Base-by-base conservation (phyloP, 1,140 invertebrate species). In the Meloidogyne hapla region DNA sequence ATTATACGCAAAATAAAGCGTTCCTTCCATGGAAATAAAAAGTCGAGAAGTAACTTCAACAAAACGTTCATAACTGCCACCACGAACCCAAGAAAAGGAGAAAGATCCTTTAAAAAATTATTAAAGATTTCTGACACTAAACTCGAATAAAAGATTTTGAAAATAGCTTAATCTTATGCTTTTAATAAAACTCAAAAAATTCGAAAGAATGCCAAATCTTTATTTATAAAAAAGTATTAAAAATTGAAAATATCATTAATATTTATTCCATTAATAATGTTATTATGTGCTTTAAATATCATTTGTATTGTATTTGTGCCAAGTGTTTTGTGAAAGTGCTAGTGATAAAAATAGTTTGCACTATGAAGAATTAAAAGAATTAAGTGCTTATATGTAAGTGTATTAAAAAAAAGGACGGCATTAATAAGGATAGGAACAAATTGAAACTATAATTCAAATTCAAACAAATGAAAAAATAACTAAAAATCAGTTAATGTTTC, bases 11-110 rank as follows among this genome's bases (percentile, higher is more conserved):
- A 82, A 82, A 64, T 83, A 78, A n/a, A 82, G 62, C 21, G 81
- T 82, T n/a, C 81, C 81, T 26, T 82, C 81, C 79, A 80, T 84
- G 9, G 78, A 76, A 56, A 78, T 79, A 56, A 78, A 79, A n/a
- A 78, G 12, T 61, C 81, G 67, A 42, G 80, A 45, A 38, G 64
- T 61, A 23, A 79, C 83, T 42, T 48, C 23, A 15, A 82, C 82
- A 61, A 83, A 82, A 26, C 82, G 69, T 18, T 83, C 82, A 21
- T 75, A 83, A 25, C 18, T 26, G n/a, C 78, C 81, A 42, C 70
- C 65, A 25, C 56, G 40, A 69, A 82, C 70, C 81, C 81, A 82
- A 9, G 79, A 84, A 68, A 45, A 82, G 26, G 82, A 67, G 45
- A 83, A 80, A 13, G 81, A 83, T 74, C 79, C 80, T 81, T 13